A percentile compares a stretch with the other conserved stretches of the same genome.
Conservation (phyloP, 2,888 invertebrate species). For the Calameuta idolon region DNA sequence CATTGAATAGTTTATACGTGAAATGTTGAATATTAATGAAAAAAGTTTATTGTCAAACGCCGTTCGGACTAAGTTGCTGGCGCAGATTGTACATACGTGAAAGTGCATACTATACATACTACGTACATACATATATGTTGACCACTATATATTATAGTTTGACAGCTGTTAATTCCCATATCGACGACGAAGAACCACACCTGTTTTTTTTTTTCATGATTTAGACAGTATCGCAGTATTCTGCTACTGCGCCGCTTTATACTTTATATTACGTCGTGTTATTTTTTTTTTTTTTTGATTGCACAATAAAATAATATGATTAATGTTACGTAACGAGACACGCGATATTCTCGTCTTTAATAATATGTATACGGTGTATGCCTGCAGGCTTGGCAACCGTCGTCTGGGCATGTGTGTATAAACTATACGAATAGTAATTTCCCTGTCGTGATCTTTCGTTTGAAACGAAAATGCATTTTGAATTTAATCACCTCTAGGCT, state of each 20-base stretch:
- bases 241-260: slow-evolving; percentile 41
- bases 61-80: slow-evolving; percentile 48
- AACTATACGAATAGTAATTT: not conserved
- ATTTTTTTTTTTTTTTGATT: slow-evolving; percentile 42
- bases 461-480: slow-evolving; percentile 38
- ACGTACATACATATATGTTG: not conserved
- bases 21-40: slow-evolving; percentile 43
- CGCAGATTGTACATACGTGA: slow-evolving; percentile 49
- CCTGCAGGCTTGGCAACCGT: slow-evolving; percentile 37
- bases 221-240: slow-evolving; percentile 46
- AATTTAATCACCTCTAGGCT: slow-evolving; percentile 63
- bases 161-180: not conserved
- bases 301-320: slow-evolving; percentile 45
- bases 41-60: slow-evolving; percentile 39
- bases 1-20: slow-evolving; percentile 60
- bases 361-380: not conserved
- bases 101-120: not conserved
- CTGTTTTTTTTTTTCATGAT: slow-evolving; percentile 46
- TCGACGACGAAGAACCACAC: not conserved
- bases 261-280: slow-evolving; percentile 43
- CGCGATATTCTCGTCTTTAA: not conserved
- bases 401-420: slow-evolving; percentile 31
- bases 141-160: not conserved
- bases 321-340: not conserved
- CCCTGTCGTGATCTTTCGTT: slow-evolving; percentile 34